Conservation (phyloP, 2,888 invertebrate species). For the Drosophila imparisetae region DNA sequence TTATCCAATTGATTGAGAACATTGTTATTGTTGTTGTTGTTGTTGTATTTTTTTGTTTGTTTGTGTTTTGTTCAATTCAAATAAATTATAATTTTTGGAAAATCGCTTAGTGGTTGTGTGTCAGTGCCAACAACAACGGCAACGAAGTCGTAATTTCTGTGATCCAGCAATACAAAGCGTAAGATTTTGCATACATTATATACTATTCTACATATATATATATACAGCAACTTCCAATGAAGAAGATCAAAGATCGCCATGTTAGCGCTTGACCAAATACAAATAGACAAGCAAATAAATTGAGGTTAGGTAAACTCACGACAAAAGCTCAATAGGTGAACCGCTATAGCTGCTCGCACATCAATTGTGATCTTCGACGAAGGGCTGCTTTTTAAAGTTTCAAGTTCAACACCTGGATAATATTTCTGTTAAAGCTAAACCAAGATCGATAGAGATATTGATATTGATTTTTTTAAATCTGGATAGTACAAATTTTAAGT, state of each 20-base stretch:
- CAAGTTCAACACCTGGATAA: slow-evolving; percentile 5
- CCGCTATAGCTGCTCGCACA: slow-evolving; percentile 26
- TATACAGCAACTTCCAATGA: background rate
- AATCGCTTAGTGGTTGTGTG: slow-evolving; percentile 19
- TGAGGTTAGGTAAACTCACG: slow-evolving; percentile 16
- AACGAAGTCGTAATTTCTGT: background rate
- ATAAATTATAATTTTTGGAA: slow-evolving; percentile 4
- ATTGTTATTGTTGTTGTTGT: background rate
- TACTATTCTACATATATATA: background rate
- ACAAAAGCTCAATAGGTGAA: slow-evolving; percentile 14
- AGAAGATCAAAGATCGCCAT: slow-evolving; percentile 8
- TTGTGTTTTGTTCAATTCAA: background rate
- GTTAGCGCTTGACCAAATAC: background rate
- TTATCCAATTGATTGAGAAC: slow-evolving; percentile 25
- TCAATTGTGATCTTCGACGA: background rate
- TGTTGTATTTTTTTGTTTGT: background rate
- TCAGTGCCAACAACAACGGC: slow-evolving; percentile 31
- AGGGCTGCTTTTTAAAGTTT: background rate
- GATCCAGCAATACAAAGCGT: slow-evolving; percentile 16
- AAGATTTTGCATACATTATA: slow-evolving; percentile 10
- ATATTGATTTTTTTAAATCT: background rate
- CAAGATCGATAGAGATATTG: background rate
- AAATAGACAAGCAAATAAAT: slow-evolving; percentile 10
- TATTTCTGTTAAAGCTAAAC: background rate
- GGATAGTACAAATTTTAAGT: background rate